Evolutionary conservation across 2,888 invertebrate genomes (phyloP).

Genomic region (Noctua comes): DNA sequence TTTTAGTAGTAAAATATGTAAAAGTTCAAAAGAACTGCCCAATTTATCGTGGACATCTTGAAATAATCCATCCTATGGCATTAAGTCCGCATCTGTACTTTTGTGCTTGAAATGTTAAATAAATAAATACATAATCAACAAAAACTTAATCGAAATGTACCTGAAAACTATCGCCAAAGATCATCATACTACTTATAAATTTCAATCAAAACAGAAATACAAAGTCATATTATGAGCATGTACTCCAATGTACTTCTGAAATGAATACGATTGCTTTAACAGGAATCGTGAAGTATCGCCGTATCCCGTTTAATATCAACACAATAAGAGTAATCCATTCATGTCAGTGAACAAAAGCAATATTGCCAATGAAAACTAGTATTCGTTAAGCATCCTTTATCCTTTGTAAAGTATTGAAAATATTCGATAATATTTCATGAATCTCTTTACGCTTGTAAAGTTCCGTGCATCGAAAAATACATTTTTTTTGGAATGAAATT

Average conservation of each 20-base stretch:
- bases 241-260: constrained; percentile 42
- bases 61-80: no score
- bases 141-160: no score
- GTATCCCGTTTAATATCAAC: constrained; percentile 75
- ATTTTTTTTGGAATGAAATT: constrained; percentile 7
- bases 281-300: constrained; percentile 73
- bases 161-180: no score
- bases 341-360: constrained; percentile 86
- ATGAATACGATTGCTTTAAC: constrained; percentile 64
- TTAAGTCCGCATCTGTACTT: no score
- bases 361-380: constrained; percentile 84
- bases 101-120: no score
- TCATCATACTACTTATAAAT: background rate
- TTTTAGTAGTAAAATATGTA: background rate
- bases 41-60: background rate
- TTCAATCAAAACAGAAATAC: background rate
- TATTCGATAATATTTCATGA: constrained; percentile 66
- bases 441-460: constrained; percentile 39
- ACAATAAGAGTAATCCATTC: constrained; percentile 82
- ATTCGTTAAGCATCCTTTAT: constrained; percentile 85
- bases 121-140: no score
- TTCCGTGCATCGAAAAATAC: constrained; percentile 18
- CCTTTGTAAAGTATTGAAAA: constrained; percentile 74
- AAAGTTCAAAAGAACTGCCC: background rate
- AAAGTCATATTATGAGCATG: constrained; percentile 11